Conservation (phyloP, 2,113 vertebrate species). For the Oophaga pumilio region DNA sequence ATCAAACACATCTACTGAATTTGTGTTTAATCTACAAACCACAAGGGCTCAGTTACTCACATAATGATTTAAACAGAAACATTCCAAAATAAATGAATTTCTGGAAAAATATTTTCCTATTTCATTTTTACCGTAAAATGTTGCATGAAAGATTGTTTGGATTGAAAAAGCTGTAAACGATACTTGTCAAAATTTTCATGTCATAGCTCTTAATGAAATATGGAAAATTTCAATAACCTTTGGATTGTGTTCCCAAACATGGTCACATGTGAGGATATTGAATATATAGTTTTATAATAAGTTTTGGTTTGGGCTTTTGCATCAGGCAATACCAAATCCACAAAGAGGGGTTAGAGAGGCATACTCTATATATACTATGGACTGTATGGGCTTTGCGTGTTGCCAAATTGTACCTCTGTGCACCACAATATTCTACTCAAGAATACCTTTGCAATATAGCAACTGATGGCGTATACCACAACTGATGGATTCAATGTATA, state of each 20-base stretch:
- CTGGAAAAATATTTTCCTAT: neutral
- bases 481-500: too few relatives aligned
- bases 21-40: constrained; percentile 26
- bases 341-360: neutral
- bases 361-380: too few relatives aligned
- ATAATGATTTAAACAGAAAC: constrained; percentile 36
- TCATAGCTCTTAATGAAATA: neutral
- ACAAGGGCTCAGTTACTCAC: constrained; percentile 23
- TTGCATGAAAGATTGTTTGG: neutral
- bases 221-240: neutral
- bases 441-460: too few relatives aligned
- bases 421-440: too few relatives aligned
- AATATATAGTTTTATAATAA: neutral
- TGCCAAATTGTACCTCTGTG: too few relatives aligned
- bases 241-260: neutral
- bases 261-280: neutral
- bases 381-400: too few relatives aligned
- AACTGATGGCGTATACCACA: too few relatives aligned
- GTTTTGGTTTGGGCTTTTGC: too few relatives aligned
- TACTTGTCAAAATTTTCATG: neutral
- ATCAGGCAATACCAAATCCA: neutral
- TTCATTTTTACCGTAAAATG: neutral
- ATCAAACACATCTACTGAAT: constrained; percentile 16
- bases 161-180: neutral
- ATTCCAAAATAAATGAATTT: constrained; percentile 16